A percentile compares a stretch with the other conserved stretches of the same genome.
phyloP scores from a whole-genome alignment of 1,140 invertebrate genomes.

The Trachelipus rathkii region DNA sequence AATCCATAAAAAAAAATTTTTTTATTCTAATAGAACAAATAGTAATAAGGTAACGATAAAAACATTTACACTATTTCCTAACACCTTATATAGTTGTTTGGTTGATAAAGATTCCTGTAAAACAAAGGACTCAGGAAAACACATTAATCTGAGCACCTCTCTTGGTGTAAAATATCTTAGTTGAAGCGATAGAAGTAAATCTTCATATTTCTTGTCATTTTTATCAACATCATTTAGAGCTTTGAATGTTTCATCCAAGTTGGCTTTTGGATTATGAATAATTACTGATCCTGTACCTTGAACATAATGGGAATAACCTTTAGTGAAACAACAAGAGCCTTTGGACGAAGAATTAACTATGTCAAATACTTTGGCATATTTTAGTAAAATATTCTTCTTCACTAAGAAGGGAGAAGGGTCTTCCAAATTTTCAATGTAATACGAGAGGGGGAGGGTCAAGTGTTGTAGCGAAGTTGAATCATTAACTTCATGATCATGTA shows the following conservation, averaged over 20 bases:
- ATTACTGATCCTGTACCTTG: constrained; percentile 83
- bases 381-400: constrained; percentile 61
- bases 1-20: neutral
- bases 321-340: constrained; percentile 89
- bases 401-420: constrained; percentile 57
- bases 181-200: constrained; percentile 52
- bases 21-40: neutral
- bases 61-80: constrained; percentile 59
- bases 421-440: constrained; percentile 4
- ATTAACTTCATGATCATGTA: neutral
- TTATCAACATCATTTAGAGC: neutral
- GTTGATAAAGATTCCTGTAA: constrained; percentile 51
- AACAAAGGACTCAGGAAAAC: constrained; percentile 67
- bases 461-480: neutral
- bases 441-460: neutral
- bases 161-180: constrained; percentile 82
- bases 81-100: constrained; percentile 52
- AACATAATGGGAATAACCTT: constrained; percentile 80
- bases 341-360: constrained; percentile 65
- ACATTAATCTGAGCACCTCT: constrained; percentile 80
- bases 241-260: constrained; percentile 14
- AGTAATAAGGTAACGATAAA: constrained; percentile 49
- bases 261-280: neutral
- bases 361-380: constrained; percentile 71
- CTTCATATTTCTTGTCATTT: neutral